Conservation (phyloP, 2,888 invertebrate genomes). For the Nycteola revayana region DNA sequence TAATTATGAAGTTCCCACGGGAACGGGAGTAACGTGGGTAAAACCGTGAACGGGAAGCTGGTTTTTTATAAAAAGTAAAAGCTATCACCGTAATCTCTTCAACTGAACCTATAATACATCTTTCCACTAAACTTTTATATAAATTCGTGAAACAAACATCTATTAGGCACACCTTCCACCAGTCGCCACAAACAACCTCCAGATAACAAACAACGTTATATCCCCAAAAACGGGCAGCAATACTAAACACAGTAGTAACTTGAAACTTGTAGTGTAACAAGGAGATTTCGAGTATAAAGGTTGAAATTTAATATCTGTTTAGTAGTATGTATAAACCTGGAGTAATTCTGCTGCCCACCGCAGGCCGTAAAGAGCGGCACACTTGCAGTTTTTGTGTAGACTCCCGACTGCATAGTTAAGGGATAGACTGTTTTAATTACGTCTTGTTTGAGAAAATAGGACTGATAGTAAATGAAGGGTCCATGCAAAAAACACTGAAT, state of each 20-base stretch:
- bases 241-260: conserved; percentile 7
- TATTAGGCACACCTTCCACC: no score
- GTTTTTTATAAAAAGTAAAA: no score
- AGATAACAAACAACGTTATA: not conserved
- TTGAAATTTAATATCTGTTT: conserved; percentile 48
- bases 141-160: no score
- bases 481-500: no score
- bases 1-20: no score
- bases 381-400: conserved; percentile 74
- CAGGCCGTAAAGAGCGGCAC: conserved; percentile 66
- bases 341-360: conserved; percentile 58
- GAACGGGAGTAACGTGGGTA: no score
- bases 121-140: no score
- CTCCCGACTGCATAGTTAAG: conserved; percentile 75
- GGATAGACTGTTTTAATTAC: conserved; percentile 33
- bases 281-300: conserved; percentile 28
- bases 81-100: no score
- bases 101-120: no score
- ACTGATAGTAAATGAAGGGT: no score
- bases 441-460: not conserved
- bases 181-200: no score
- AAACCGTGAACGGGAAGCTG: no score
- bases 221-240: not conserved
- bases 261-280: conserved; percentile 12
- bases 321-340: conserved; percentile 51